Conservation (phyloP, 2,113 vertebrate genomes). For the Brachionichthys hirsutus region DNA sequence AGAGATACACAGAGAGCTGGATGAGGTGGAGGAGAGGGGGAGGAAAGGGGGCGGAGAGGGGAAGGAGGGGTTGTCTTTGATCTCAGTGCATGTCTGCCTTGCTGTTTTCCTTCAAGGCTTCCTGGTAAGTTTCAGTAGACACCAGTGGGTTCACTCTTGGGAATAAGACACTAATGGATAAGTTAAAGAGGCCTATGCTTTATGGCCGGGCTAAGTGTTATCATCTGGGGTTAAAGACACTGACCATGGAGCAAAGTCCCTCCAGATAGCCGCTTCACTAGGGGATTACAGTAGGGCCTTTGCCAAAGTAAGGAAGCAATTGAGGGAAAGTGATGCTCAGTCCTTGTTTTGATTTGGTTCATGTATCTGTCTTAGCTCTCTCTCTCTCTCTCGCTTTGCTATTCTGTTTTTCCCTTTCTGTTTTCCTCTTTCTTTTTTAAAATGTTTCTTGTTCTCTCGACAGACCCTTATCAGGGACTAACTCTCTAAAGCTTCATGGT, state of each 20-base stretch:
- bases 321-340: conserved; percentile 53
- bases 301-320: conserved; percentile 45
- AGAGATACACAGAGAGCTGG: conserved; percentile 32
- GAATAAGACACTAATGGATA: conserved; percentile 80
- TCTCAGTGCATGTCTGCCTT: conserved; percentile 78
- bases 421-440: conserved; percentile 4
- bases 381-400: conserved; percentile 27
- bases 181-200: conserved; percentile 80
- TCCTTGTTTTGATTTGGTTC: conserved; percentile 55
- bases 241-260: conserved; percentile 71
- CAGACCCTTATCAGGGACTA: conserved; percentile 51
- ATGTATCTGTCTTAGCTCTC: conserved; percentile 52
- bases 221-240: conserved; percentile 79
- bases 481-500: conserved; percentile 47
- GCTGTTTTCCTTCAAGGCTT: conserved; percentile 83
- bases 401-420: conserved; percentile 11
- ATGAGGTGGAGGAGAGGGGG: conserved; percentile 3
- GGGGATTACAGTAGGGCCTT: conserved; percentile 72
- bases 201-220: conserved; percentile 78
- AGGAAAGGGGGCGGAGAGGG: conserved; percentile 1
- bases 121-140: conserved; percentile 82
- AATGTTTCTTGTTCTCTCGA: conserved; percentile 9
- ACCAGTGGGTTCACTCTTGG: conserved; percentile 71
- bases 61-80: conserved; percentile 68
- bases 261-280: conserved; percentile 65